phyloP scores from a whole-genome alignment of 1,140 invertebrate species.

The Temnothorax longispinosus region DNA sequence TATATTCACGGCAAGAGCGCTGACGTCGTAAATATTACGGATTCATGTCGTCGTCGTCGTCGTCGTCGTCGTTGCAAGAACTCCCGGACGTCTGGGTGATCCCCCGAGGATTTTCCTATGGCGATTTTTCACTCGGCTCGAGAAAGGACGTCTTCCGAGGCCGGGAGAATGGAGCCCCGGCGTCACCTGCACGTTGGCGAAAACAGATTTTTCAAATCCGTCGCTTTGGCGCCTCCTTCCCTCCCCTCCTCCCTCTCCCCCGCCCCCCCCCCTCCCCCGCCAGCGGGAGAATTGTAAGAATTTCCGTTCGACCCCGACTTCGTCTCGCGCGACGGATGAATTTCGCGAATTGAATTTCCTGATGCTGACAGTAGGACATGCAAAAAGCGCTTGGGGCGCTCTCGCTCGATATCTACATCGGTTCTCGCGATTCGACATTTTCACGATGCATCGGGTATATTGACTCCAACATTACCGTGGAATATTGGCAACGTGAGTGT shows the following conservation, averaged over 20 bases:
- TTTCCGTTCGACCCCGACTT: slow-evolving; percentile 58
- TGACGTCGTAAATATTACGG: slow-evolving; percentile 57
- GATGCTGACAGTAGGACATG: slow-evolving; percentile 60
- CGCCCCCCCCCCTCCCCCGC: background rate
- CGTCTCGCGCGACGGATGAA: slow-evolving; percentile 60
- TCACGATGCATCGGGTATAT: slow-evolving; percentile 56
- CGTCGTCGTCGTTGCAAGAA: slow-evolving; percentile 47
- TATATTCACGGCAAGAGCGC: slow-evolving; percentile 40
- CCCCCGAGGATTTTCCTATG: slow-evolving; percentile 58
- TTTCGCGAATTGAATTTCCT: slow-evolving; percentile 62
- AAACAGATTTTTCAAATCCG: slow-evolving; percentile 63
- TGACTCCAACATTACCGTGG: slow-evolving; percentile 37
- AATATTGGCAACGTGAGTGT: slow-evolving; percentile 20
- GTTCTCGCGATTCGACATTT: slow-evolving; percentile 55
- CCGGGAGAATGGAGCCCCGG: slow-evolving; percentile 54
- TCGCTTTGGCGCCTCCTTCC: slow-evolving; percentile 48
- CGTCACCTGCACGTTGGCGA: slow-evolving; percentile 60
- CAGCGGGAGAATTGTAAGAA: slow-evolving; percentile 55
- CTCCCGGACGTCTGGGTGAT: slow-evolving; percentile 56
- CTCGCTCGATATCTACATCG: slow-evolving; percentile 55
- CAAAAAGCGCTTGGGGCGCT: slow-evolving; percentile 54
- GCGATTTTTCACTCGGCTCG: slow-evolving; percentile 59
- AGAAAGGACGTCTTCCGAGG: slow-evolving; percentile 58
- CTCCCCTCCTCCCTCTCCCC: background rate
- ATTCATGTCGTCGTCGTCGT: slow-evolving; percentile 54